phyloP scores from a whole-genome alignment of 2,888 invertebrate species.

The Tetanocera ferruginea region DNA sequence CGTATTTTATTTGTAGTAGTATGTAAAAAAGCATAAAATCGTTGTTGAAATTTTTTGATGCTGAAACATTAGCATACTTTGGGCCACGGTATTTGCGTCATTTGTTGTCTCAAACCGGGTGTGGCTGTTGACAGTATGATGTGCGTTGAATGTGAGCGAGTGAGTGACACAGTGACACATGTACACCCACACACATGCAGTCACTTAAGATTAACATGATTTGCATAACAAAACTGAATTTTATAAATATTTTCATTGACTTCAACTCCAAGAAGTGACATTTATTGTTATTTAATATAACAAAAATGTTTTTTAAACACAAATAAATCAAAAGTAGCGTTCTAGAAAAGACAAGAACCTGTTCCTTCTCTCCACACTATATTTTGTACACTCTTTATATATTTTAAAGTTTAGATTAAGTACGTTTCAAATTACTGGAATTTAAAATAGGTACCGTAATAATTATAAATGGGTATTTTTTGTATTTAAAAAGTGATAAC shows the following conservation, averaged over 20 bases:
- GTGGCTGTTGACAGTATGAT: not conserved
- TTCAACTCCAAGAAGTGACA: slow-evolving; percentile 3
- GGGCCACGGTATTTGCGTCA: not conserved
- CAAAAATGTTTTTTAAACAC: not conserved
- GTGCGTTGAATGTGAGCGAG: not conserved
- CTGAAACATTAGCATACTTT: slow-evolving; percentile 4
- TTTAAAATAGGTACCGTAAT: too few species aligned
- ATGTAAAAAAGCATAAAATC: not conserved
- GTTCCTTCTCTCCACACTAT: too few species aligned
- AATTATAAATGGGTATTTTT: too few species aligned
- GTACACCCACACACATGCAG: not conserved
- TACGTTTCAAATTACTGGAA: too few species aligned
- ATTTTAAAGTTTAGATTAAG: too few species aligned
- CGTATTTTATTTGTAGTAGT: not conserved
- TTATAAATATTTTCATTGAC: not conserved
- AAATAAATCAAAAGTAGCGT: not conserved
- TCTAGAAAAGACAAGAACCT: not conserved
- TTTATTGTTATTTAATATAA: slow-evolving; percentile 15
- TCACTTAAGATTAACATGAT: not conserved
- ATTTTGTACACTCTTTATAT: too few species aligned
- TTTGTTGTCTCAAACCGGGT: not conserved
- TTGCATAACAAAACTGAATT: slow-evolving; percentile 24
- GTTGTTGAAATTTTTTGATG: slow-evolving; percentile 17
- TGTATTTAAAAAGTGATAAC: too few species aligned
- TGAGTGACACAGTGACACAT: not conserved